These are phyloP conservation scores for Parelbella ahira DNA, from an alignment of 2,888 invertebrate genomes.

Conservation along the genomic window DNA sequence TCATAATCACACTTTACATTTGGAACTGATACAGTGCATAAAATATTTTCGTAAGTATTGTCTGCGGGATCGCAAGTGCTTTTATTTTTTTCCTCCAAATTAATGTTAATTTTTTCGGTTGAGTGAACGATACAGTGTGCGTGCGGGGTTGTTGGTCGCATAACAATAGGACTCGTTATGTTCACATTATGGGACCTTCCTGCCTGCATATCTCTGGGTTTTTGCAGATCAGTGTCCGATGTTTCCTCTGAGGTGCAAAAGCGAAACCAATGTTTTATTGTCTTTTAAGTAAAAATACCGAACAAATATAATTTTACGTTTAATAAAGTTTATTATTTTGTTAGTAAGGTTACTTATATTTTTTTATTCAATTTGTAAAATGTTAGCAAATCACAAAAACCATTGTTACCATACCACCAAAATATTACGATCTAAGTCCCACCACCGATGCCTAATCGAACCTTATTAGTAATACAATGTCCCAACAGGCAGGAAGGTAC, in stretches of 20 bases:
- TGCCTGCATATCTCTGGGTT: constrained; percentile 81
- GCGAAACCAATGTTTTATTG: constrained; percentile 70
- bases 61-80: constrained; percentile 33
- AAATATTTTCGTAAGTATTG: constrained; percentile 64
- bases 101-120: constrained; percentile 33
- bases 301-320: constrained; percentile 23
- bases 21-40: constrained; percentile 43
- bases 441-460: constrained; percentile 61
- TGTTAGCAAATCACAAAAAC: constrained; percentile 59
- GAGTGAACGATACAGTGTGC: constrained; percentile 47
- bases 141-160: constrained; percentile 66
- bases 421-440: constrained; percentile 50
- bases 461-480: constrained; percentile 70
- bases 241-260: constrained; percentile 79
- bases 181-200: constrained; percentile 82
- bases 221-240: constrained; percentile 77
- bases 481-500: constrained; percentile 82
- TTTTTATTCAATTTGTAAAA: constrained; percentile 51
- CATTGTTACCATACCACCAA: constrained; percentile 47
- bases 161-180: constrained; percentile 63
- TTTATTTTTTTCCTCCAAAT: constrained; percentile 29
- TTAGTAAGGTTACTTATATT: constrained; percentile 35
- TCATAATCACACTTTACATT: constrained; percentile 36
- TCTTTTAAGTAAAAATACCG: constrained; percentile 36
- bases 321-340: constrained; percentile 31